These are phyloP conservation scores for Coranthus polyacanthus DNA, from an alignment of 2,797 vertebrate genomes.

Conservation along the genomic window DNA sequence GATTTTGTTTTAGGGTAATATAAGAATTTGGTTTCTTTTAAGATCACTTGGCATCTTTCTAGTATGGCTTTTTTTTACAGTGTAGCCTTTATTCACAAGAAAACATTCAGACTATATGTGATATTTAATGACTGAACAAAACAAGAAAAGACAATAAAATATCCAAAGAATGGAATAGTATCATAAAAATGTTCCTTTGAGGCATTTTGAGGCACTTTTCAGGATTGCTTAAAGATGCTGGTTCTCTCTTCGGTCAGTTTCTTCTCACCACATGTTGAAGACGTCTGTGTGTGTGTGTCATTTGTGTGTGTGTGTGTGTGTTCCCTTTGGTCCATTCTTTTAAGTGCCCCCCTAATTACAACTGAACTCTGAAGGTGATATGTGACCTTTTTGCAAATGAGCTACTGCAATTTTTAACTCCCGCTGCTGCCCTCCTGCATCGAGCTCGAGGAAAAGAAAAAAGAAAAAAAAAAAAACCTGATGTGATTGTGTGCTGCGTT, in stretches of 20 bases:
- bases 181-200: not conserved
- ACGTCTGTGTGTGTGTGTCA: not conserved
- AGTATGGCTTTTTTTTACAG: too few species aligned
- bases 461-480: not conserved
- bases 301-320: conserved; percentile 21
- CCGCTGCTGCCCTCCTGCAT: conserved; percentile 38
- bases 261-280: conserved; percentile 13
- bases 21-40: too few species aligned
- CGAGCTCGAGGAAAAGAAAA: conserved; percentile 31
- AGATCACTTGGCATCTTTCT: too few species aligned
- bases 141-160: too few species aligned
- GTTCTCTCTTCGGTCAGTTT: conserved; percentile 6
- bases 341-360: conserved; percentile 72
- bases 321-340: conserved; percentile 43
- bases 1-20: too few species aligned
- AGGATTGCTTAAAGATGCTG: conserved; percentile 14
- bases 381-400: conserved; percentile 76
- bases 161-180: too few species aligned
- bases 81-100: too few species aligned
- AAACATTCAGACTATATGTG: too few species aligned
- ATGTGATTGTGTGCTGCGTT: conserved; percentile 29
- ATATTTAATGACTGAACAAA: too few species aligned
- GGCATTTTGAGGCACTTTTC: conserved; percentile 9
- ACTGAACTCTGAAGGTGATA: conserved; percentile 62
- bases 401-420: conserved; percentile 80